Evolutionary conservation across 2,113 vertebrate species (phyloP).

Genomic region (Reinhardtius hippoglossoides): DNA sequence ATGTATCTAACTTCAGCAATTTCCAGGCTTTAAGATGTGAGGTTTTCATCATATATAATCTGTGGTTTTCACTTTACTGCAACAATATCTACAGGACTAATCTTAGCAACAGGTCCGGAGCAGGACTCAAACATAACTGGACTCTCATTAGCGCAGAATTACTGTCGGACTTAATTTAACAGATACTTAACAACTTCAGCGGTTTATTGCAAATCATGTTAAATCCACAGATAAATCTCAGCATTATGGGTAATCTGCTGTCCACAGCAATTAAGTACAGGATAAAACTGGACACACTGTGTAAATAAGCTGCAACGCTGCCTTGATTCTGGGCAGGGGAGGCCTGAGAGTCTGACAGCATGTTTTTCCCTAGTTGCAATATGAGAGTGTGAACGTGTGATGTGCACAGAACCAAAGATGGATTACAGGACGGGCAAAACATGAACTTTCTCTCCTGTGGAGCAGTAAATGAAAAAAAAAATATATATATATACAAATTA

Average conservation of each 20-base stretch:
- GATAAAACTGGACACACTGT: conserved; percentile 34
- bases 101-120: background rate
- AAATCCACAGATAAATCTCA: conserved; percentile 35
- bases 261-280: conserved; percentile 50
- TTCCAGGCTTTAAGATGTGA: background rate
- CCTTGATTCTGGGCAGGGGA: background rate
- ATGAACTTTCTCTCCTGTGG: background rate
- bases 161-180: conserved; percentile 32
- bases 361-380: background rate
- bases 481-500: background rate
- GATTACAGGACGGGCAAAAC: conserved; percentile 6
- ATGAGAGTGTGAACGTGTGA: background rate
- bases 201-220: conserved; percentile 28
- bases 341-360: conserved; percentile 9
- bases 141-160: conserved; percentile 1
- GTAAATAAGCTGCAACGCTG: conserved; percentile 26
- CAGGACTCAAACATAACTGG: background rate
- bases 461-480: background rate
- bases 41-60: background rate
- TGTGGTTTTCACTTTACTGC: background rate
- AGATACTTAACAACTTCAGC: conserved; percentile 12
- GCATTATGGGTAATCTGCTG: conserved; percentile 59
- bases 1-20: background rate
- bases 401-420: background rate
- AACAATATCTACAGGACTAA: conserved; percentile 9